A percentile compares a stretch with the other conserved stretches of the same genome.
Conservation (phyloP, 64 coral and sea anemone species). For the Orbicella faveolata region DNA sequence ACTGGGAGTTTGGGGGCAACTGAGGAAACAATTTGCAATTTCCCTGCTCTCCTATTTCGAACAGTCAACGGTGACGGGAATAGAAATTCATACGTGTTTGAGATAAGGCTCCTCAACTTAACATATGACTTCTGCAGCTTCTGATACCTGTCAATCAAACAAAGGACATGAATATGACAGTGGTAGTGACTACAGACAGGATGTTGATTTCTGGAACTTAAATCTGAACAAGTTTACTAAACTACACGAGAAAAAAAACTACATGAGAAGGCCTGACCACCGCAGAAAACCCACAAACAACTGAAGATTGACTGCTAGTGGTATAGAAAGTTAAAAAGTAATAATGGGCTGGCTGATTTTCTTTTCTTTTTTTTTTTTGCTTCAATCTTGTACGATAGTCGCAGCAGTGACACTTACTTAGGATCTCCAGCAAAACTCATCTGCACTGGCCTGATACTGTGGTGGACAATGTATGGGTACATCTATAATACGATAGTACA, state of each 20-base stretch:
- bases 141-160: conserved; percentile 74
- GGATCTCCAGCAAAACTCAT: conserved; percentile 89
- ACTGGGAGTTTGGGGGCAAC: too few species aligned
- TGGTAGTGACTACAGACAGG: background rate
- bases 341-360: too few species aligned
- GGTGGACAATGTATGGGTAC: conserved; percentile 82
- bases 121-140: conserved; percentile 72
- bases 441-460: conserved; percentile 90
- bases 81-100: conserved; percentile 64
- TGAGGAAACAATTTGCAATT: too few species aligned
- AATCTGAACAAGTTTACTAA: too few species aligned
- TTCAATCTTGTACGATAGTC: background rate
- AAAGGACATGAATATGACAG: background rate
- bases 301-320: too few species aligned
- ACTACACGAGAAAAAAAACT: too few species aligned
- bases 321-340: background rate
- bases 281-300: too few species aligned
- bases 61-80: background rate
- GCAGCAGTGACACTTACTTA: conserved; percentile 63
- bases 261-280: too few species aligned
- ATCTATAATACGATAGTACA: conserved; percentile 10
- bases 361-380: too few species aligned
- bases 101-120: conserved; percentile 67
- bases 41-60: too few species aligned
- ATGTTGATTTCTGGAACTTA: too few species aligned